phyloP scores from a whole-genome alignment of 2,888 invertebrate genomes.

The Exephanes ischioxanthus region DNA sequence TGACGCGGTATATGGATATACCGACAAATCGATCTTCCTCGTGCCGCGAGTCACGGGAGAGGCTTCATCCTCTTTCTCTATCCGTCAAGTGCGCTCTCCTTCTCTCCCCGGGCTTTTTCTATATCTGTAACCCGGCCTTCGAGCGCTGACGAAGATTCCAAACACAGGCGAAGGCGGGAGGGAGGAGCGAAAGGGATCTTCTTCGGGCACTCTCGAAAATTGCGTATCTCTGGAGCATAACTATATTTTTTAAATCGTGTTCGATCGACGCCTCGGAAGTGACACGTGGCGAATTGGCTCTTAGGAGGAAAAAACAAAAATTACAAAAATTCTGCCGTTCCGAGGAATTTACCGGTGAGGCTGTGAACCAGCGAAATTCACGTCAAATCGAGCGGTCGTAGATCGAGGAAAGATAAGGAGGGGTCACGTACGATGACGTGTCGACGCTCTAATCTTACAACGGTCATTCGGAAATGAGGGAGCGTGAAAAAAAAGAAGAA shows the following conservation, averaged over 20 bases:
- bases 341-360: neutral
- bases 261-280: neutral
- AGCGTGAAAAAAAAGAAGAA: slow-evolving; percentile 20
- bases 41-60: slow-evolving; percentile 51
- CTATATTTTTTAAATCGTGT: neutral
- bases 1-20: slow-evolving; percentile 48
- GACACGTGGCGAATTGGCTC: slow-evolving; percentile 7
- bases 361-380: neutral
- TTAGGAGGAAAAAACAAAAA: neutral
- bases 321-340: neutral
- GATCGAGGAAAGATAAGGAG: slow-evolving; percentile 12
- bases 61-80: slow-evolving; percentile 56
- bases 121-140: slow-evolving; percentile 40
- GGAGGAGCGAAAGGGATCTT: neutral
- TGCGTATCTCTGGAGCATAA: neutral
- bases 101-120: neutral
- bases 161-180: slow-evolving; percentile 28
- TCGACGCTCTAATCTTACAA: slow-evolving; percentile 37
- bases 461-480: slow-evolving; percentile 31
- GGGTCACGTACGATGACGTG: slow-evolving; percentile 24
- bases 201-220: slow-evolving; percentile 3
- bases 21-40: slow-evolving; percentile 60
- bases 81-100: slow-evolving; percentile 19
- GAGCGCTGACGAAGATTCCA: slow-evolving; percentile 46
- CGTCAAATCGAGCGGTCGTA: slow-evolving; percentile 1